Conservation (phyloP, 37 sponge, comb jelly and placozoan species). For the Halichondria panicea region DNA sequence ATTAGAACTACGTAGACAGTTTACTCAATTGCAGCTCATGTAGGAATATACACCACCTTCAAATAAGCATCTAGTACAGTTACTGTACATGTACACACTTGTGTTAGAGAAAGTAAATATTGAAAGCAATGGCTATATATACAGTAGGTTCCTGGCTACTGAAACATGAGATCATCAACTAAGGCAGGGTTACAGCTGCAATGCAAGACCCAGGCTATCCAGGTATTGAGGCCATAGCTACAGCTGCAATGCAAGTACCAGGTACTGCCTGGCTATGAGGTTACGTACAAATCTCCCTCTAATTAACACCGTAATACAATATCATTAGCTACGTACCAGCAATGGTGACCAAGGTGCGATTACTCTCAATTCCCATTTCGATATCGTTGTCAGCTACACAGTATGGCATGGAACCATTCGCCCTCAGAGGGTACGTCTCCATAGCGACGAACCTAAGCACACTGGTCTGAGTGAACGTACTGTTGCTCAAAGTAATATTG, state of each 20-base stretch:
- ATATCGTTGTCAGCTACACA: conserved; percentile 21
- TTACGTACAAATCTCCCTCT: not conserved
- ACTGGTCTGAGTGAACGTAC: not conserved
- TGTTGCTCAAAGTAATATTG: not conserved
- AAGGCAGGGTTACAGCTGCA: not conserved
- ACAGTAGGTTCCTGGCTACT: not conserved
- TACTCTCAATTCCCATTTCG: conserved; percentile 1
- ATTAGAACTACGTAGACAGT: no score
- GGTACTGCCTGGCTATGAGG: not conserved
- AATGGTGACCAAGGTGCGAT: not conserved
- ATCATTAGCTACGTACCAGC: not conserved
- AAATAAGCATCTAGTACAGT: no score
- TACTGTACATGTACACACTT: no score
- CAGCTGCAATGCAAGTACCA: not conserved
- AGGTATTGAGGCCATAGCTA: no score
- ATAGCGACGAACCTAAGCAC: conserved; percentile 1
- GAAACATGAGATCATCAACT: not conserved
- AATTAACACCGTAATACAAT: not conserved
- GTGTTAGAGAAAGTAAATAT: no score
- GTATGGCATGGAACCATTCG: not conserved
- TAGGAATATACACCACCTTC: no score
- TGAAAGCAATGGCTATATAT: no score
- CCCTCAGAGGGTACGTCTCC: not conserved
- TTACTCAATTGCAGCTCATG: no score
- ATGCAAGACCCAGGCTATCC: not conserved